Base-by-base conservation (phyloP, 2,888 invertebrate genomes). In the Tinea pellionella region DNA sequence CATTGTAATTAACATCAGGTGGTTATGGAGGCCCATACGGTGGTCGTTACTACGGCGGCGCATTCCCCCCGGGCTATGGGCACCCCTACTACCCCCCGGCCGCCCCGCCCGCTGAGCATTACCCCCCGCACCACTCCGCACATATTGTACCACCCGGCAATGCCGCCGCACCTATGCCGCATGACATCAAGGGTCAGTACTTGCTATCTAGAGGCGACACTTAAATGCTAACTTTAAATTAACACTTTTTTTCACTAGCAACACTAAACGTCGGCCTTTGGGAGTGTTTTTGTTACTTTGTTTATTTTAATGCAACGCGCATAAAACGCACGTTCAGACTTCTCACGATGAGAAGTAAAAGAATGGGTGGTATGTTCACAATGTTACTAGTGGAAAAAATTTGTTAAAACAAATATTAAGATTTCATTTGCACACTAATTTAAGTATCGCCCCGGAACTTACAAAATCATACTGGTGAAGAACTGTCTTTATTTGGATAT, bases 1-100 rank as follows among this genome's bases (percentile, higher is more conserved):
- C 16, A 16, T 47, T 47, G 3, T 47, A 47, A 60, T n/a, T 60
- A 47, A 47, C 47, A 47, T 15, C 66, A 66, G 80, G 78, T 1
- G 80, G 73, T 0, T 81, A 82, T 70, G 80, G 77, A 41, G 73
- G 71, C 7, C 69, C 74, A 41, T 84, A 83, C 74, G 77, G 77
- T 62, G 75, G 73, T 0, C 77, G 82, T 37, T 85, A 84, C 77
- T 83, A 71, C 74, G 61, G 75, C 78, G 69, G 58, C 67, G 65
- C n/a, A 64, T 66, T 65, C 65, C 67, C 61, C 73, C 67, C 62
- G 69, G 70, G 57, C 13, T 57, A 57, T 13, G 55, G 55, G 3
- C 57, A 57, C 13, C 57, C 57, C 7, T 57, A 57, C 16, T 57
- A 57, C 15, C 32, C 56, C 70, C 69, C 74, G 16, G 51, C 61